These are phyloP conservation scores for Neogale vison DNA, from an alignment of 2,113 vertebrate species.

Conservation along the genomic window DNA sequence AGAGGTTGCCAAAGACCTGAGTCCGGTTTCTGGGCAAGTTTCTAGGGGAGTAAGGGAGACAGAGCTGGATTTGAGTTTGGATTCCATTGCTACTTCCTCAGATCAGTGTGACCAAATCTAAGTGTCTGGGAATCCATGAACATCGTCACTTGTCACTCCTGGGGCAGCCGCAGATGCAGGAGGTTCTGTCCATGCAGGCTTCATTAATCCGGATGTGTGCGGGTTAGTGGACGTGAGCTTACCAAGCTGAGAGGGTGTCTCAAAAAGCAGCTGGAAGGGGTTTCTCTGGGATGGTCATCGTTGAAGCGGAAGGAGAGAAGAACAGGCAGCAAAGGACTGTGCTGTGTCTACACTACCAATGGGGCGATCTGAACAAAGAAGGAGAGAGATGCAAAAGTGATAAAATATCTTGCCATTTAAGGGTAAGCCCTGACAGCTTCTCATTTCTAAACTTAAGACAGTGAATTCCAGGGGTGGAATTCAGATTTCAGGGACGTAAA, in stretches of 20 bases:
- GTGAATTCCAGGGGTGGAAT: not conserved
- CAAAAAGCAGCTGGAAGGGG: not conserved
- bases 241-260: not conserved
- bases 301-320: not conserved
- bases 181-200: not conserved
- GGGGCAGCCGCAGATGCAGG: too few species aligned
- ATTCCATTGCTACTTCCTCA: not conserved
- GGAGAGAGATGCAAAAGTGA: not conserved
- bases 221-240: not conserved
- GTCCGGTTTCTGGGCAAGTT: not conserved
- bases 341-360: not conserved
- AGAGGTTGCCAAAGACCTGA: not conserved
- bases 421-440: not conserved
- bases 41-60: not conserved
- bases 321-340: not conserved
- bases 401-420: not conserved
- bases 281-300: not conserved
- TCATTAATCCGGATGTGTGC: not conserved
- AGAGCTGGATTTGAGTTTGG: not conserved
- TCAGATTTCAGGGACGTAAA: not conserved
- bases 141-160: accelerated
- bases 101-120: not conserved
- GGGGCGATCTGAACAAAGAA: not conserved
- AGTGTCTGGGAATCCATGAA: not conserved
- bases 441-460: not conserved